These are phyloP conservation scores for Acanthopleura granulata DNA, from an alignment of 2,888 invertebrate species.

Conservation along the genomic window DNA sequence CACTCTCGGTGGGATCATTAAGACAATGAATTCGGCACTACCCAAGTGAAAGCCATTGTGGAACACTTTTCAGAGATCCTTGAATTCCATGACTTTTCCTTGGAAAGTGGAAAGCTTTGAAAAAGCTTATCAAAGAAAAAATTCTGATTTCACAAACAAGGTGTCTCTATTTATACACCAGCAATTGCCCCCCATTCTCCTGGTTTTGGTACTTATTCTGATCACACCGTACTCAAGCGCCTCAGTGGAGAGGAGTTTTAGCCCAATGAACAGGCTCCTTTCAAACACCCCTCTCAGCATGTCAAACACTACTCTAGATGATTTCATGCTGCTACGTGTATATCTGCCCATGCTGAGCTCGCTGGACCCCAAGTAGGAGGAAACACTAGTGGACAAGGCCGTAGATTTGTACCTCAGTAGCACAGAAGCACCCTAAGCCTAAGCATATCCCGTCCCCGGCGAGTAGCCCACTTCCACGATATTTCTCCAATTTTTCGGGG, in stretches of 20 bases:
- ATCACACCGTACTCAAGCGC: neutral
- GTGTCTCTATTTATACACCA: neutral
- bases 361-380: neutral
- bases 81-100: too few relatives aligned
- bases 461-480: too few relatives aligned
- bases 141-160: too few relatives aligned
- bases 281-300: neutral
- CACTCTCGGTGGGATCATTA: too few relatives aligned
- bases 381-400: neutral
- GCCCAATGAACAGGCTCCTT: neutral
- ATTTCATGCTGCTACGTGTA: neutral
- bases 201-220: neutral
- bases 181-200: conserved; percentile 2
- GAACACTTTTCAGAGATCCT: too few relatives aligned
- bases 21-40: too few relatives aligned
- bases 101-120: too few relatives aligned
- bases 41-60: too few relatives aligned
- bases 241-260: conserved; percentile 8
- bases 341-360: neutral
- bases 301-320: neutral
- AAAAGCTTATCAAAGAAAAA: too few relatives aligned
- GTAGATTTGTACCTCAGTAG: neutral
- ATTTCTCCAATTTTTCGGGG: too few relatives aligned
- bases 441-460: too few relatives aligned
- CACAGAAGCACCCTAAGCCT: too few relatives aligned